Conservation (phyloP, 2,797 vertebrate genomes). For the Tachyglossus aculeatus region DNA sequence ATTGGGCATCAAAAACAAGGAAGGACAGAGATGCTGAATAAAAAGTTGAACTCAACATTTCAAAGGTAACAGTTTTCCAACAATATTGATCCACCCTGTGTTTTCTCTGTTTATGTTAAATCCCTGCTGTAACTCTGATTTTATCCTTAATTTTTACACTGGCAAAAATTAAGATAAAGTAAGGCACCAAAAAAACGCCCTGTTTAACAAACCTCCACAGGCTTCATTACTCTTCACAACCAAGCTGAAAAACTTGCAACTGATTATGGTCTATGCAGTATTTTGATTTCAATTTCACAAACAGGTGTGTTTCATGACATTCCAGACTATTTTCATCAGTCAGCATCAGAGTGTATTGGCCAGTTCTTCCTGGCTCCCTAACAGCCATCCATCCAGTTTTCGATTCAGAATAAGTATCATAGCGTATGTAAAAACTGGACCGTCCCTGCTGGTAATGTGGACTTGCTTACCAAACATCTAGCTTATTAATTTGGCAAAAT, state of each 20-base stretch:
- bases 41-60: conserved; percentile 74
- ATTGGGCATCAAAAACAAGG: conserved; percentile 75
- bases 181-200: conserved; percentile 80
- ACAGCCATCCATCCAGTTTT: conserved; percentile 60
- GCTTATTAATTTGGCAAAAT: conserved; percentile 64
- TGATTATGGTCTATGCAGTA: conserved; percentile 40
- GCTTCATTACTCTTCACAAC: conserved; percentile 57
- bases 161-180: conserved; percentile 83
- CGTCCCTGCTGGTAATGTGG: conserved; percentile 59
- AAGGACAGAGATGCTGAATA: conserved; percentile 75
- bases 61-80: conserved; percentile 75
- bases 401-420: conserved; percentile 54
- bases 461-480: conserved; percentile 67
- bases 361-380: conserved; percentile 51
- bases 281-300: conserved; percentile 43
- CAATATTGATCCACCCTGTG: conserved; percentile 75
- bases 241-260: conserved; percentile 52
- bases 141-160: conserved; percentile 78
- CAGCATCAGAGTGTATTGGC: conserved; percentile 29
- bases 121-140: conserved; percentile 77
- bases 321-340: conserved; percentile 57
- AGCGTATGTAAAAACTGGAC: conserved; percentile 38
- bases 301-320: conserved; percentile 57
- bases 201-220: conserved; percentile 57
- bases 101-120: conserved; percentile 72